Percentiles rank a stretch among this genome's conserved stretches.
Evolutionary conservation across 92 coral and sea anemone genomes (phyloP).

Genomic region (Porites evermanni): DNA sequence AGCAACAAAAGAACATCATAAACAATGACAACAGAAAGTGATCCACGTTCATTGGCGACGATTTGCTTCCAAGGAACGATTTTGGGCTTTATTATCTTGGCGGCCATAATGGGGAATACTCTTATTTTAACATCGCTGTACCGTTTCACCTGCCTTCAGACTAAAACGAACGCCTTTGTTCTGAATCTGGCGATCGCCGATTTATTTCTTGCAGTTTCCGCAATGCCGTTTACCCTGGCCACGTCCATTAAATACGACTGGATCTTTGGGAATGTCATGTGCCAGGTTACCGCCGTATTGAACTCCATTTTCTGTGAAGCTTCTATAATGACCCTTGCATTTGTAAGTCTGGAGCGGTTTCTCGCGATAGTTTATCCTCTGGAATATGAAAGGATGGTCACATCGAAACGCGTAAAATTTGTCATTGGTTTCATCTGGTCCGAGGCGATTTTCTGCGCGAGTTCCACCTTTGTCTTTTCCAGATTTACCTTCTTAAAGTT

Average conservation of each 20-base stretch:
- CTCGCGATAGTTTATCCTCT: constrained; percentile 79
- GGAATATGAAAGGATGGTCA: constrained; percentile 64
- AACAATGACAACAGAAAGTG: constrained; percentile 13
- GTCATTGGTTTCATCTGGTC: constrained; percentile 76
- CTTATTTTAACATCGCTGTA: constrained; percentile 73
- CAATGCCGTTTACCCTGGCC: constrained; percentile 84
- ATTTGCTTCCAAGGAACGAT: constrained; percentile 58
- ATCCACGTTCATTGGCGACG: constrained; percentile 23
- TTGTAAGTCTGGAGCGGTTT: constrained; percentile 85
- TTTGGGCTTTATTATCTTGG: constrained; percentile 68
- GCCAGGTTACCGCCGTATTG: constrained; percentile 71
- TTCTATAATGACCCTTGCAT: constrained; percentile 74
- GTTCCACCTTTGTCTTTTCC: constrained; percentile 74
- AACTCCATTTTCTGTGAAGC: constrained; percentile 85
- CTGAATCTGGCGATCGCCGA: constrained; percentile 80
- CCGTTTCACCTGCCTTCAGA: constrained; percentile 71
- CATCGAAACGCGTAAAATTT: constrained; percentile 60
- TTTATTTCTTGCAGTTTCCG: constrained; percentile 70
- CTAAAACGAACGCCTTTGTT: constrained; percentile 86
- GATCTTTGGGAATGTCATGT: constrained; percentile 77
- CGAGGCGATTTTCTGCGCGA: constrained; percentile 59
- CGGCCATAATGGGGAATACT: constrained; percentile 67
- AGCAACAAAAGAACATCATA: constrained; percentile 2
- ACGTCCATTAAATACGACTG: constrained; percentile 79
- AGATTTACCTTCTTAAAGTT: constrained; percentile 65